A percentile compares a stretch with the other conserved stretches of the same genome.
These are phyloP conservation scores for Chionodraco myersi DNA, from an alignment of 2,113 vertebrate species.

Conservation along the genomic window DNA sequence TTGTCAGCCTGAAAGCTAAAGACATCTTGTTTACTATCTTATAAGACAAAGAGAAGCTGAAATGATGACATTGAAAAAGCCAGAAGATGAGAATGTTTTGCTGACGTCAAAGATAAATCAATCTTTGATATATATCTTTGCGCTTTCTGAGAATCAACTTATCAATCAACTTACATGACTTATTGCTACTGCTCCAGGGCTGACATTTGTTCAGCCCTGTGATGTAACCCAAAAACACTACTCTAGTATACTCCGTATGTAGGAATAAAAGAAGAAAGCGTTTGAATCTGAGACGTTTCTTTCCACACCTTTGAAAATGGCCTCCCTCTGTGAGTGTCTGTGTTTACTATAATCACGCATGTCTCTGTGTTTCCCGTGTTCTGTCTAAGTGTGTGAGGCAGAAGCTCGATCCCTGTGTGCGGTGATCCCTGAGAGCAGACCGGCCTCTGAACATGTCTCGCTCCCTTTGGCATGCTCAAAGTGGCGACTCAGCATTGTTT, in stretches of 20 bases:
- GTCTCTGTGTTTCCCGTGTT: slow-evolving; percentile 21
- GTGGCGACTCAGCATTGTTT: slow-evolving; percentile 61
- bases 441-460: slow-evolving; percentile 30
- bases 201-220: too few relatives aligned
- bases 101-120: too few relatives aligned
- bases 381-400: slow-evolving; percentile 14
- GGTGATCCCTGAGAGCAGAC: slow-evolving; percentile 52
- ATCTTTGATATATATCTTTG: not conserved
- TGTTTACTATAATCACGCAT: slow-evolving; percentile 6
- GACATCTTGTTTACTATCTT: not conserved
- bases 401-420: slow-evolving; percentile 21
- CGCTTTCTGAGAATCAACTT: not conserved
- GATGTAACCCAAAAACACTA: not conserved
- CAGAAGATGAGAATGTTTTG: not conserved
- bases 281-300: not conserved
- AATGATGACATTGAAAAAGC: not conserved
- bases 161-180: not conserved
- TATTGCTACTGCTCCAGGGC: not conserved
- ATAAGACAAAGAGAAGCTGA: not conserved
- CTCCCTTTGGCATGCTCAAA: slow-evolving; percentile 41
- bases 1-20: not conserved
- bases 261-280: not conserved
- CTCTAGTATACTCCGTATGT: not conserved
- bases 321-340: not conserved
- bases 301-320: not conserved